phyloP scores from a whole-genome alignment of 2,797 vertebrate species.

The Rhinogobio ventralis region DNA sequence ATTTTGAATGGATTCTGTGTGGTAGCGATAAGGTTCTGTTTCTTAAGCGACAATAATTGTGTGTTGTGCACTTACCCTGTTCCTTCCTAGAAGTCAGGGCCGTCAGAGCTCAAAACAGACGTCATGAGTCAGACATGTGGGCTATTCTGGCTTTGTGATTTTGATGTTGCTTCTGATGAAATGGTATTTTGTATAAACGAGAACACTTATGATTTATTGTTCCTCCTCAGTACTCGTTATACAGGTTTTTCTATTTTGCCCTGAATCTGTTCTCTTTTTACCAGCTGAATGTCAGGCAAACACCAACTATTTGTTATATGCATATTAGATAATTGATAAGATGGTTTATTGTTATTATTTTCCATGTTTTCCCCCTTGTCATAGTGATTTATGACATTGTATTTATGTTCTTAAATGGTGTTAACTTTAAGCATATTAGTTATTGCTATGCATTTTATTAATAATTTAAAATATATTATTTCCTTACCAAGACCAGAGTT shows the following conservation, averaged over 20 bases:
- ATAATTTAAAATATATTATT: background rate
- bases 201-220: background rate
- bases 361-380: background rate
- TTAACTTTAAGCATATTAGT: background rate
- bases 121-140: background rate
- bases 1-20: background rate
- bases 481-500: background rate
- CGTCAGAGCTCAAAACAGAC: background rate
- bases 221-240: background rate
- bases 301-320: background rate
- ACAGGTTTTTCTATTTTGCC: background rate
- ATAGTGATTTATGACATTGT: background rate
- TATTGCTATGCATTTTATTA: background rate
- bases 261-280: background rate
- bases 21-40: slow-evolving; percentile 28
- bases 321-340: background rate
- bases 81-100: slow-evolving; percentile 13
- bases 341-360: background rate
- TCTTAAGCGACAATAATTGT: background rate
- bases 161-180: background rate
- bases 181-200: background rate
- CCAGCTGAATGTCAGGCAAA: background rate
- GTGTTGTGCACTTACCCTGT: background rate
- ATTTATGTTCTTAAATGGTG: background rate
- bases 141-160: background rate